A percentile compares a stretch with the other conserved stretches of the same genome.
phyloP scores from a whole-genome alignment of 2,797 vertebrate species.

The Microcaecilia unicolor region DNA sequence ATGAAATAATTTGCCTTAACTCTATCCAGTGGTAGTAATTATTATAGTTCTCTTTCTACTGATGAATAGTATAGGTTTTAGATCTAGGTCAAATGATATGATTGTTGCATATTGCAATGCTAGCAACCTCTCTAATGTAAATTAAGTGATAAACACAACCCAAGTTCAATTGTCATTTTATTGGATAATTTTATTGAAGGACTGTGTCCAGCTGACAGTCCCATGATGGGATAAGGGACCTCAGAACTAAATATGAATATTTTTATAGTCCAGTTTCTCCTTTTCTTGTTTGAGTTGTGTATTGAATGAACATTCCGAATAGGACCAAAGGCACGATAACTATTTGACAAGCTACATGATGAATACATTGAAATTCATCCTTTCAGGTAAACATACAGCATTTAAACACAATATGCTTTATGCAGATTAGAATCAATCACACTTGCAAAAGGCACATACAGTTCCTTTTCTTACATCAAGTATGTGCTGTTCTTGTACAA shows the following conservation, averaged over 20 bases:
- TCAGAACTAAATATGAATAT: not conserved
- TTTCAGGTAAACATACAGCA: constrained; percentile 13
- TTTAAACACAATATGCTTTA: constrained; percentile 26
- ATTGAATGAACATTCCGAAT: constrained; percentile 13
- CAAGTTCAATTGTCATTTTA: constrained; percentile 9
- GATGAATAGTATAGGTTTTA: not conserved
- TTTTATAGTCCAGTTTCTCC: not conserved
- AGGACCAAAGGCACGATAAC: constrained; percentile 27
- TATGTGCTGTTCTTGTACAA: constrained; percentile 19
- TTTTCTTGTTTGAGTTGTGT: constrained; percentile 1
- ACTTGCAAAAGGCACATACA: constrained; percentile 40
- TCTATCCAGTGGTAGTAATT: too few relatives aligned
- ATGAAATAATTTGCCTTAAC: too few relatives aligned
- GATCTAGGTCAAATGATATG: too few relatives aligned
- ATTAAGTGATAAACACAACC: constrained; percentile 31
- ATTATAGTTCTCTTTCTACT: not conserved
- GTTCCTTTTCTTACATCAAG: not conserved
- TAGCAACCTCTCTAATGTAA: constrained; percentile 10
- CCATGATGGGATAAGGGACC: not conserved
- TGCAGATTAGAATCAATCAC: constrained; percentile 23
- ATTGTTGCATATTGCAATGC: too few relatives aligned
- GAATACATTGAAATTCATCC: constrained; percentile 11
- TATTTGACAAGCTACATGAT: too few relatives aligned
- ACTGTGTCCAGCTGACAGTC: constrained; percentile 10
- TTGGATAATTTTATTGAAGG: too few relatives aligned